A percentile compares a stretch with the other conserved stretches of the same genome.
phyloP scores from a whole-genome alignment of 2,797 vertebrate genomes.

The Mionectes olivaceus region DNA sequence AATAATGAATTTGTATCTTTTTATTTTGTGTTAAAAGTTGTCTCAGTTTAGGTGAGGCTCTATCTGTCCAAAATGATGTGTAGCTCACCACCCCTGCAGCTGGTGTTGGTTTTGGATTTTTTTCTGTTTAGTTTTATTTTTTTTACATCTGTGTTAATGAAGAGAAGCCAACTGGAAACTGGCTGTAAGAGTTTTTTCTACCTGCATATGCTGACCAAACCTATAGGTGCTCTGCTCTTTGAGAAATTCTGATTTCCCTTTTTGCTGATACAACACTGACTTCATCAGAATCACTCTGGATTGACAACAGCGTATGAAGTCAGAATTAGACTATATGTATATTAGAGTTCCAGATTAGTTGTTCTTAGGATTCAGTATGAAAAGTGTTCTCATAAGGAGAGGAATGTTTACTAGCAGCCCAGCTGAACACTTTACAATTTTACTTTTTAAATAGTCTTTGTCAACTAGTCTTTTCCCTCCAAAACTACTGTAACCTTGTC shows the following conservation, averaged over 20 bases:
- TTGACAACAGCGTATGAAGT: neutral
- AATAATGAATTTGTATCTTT: constrained; percentile 69
- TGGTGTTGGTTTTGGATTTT: neutral
- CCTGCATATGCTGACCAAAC: neutral
- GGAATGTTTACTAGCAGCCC: neutral
- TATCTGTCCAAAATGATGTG: constrained; percentile 1
- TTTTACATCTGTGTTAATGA: neutral
- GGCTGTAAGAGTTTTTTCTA: neutral
- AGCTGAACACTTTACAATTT: neutral
- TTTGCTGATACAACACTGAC: neutral
- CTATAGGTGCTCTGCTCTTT: neutral
- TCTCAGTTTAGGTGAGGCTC: constrained; percentile 10
- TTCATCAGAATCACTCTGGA: neutral
- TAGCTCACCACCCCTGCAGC: neutral
- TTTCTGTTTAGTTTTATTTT: neutral
- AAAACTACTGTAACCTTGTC: neutral
- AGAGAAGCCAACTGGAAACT: neutral
- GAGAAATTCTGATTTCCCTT: neutral
- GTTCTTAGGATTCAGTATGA: neutral
- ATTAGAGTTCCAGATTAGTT: neutral
- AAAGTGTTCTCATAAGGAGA: neutral
- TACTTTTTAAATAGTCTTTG: neutral
- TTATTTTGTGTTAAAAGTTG: constrained; percentile 39
- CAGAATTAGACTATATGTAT: neutral
- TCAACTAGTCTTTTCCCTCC: neutral